A percentile compares a stretch with the other conserved stretches of the same genome.
phyloP scores from a whole-genome alignment of 2,113 vertebrate genomes.

The Amia ocellicauda region DNA sequence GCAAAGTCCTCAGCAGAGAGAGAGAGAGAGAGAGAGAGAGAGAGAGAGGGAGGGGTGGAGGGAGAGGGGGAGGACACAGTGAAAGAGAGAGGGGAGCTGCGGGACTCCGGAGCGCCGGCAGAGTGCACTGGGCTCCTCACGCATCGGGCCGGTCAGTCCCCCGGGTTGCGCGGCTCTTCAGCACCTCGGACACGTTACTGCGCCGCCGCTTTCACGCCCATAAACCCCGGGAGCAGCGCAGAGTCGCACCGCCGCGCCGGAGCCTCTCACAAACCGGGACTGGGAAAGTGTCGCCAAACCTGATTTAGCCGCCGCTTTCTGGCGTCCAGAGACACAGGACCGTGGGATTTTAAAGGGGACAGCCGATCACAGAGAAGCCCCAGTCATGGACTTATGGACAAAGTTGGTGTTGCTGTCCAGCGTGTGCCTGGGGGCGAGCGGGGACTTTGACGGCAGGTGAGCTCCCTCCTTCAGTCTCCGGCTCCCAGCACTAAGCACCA shows the following conservation, averaged over 20 bases:
- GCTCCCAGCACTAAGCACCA: too few species aligned
- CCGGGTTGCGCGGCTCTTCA: constrained; percentile 26
- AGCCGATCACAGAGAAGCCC: not conserved
- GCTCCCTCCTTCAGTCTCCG: constrained; percentile 7
- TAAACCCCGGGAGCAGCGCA: too few species aligned
- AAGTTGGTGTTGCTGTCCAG: constrained; percentile 64
- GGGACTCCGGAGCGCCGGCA: constrained; percentile 41
- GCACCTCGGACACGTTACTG: constrained; percentile 27
- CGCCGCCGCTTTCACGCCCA: constrained; percentile 32
- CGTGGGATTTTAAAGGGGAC: constrained; percentile 18
- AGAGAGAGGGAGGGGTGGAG: too few species aligned
- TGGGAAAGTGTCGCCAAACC: not conserved
- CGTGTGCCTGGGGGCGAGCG: constrained; percentile 64
- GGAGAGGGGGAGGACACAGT: too few species aligned
- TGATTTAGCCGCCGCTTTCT: not conserved
- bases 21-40: too few species aligned
- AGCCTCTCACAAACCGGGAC: not conserved
- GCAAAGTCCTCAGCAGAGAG: constrained; percentile 16
- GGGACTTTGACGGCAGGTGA: constrained; percentile 87
- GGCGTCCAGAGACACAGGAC: too few species aligned
- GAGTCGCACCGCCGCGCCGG: too few species aligned
- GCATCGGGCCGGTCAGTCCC: constrained; percentile 30
- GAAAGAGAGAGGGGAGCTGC: constrained; percentile 31
- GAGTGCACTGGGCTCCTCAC: constrained; percentile 47
- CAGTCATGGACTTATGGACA: constrained; percentile 62